Percentiles rank a stretch among this genome's conserved stretches.
Conservation (phyloP, 2,888 invertebrate genomes). For the Margaritifera margaritifera region DNA sequence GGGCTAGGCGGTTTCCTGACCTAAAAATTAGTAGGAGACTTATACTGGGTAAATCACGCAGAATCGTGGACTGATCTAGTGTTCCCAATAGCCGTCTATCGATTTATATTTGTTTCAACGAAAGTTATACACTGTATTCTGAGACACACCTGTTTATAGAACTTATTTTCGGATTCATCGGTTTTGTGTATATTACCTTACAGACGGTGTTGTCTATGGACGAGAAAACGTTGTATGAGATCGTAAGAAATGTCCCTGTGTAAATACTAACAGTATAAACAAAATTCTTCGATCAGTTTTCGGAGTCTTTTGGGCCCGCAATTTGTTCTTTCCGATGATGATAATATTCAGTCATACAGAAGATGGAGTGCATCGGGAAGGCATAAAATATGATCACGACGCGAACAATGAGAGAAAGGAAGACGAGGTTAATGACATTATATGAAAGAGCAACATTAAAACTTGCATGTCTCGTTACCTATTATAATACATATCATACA, state of each 20-base stretch:
- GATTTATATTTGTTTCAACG: slow-evolving; percentile 26
- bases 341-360: slow-evolving; percentile 49
- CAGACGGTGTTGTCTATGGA: slow-evolving; percentile 28
- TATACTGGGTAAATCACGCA: slow-evolving; percentile 19
- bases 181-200: slow-evolving; percentile 35
- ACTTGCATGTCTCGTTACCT: no score
- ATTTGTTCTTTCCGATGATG: slow-evolving; percentile 57
- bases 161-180: slow-evolving; percentile 32
- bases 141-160: slow-evolving; percentile 42
- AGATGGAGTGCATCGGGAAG: slow-evolving; percentile 31
- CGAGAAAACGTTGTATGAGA: slow-evolving; percentile 50
- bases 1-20: slow-evolving; percentile 32
- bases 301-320: slow-evolving; percentile 57
- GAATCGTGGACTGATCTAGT: slow-evolving; percentile 29
- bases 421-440: no score
- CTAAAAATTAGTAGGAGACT: slow-evolving; percentile 24
- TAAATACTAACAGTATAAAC: slow-evolving; percentile 27
- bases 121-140: slow-evolving; percentile 22
- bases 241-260: slow-evolving; percentile 40
- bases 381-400: no score
- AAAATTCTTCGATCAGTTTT: slow-evolving; percentile 49
- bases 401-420: no score
- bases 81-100: slow-evolving; percentile 26
- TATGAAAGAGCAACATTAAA: no score
- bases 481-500: no score